Evolutionary conservation across 2,113 vertebrate genomes (phyloP).

Genomic region (Hemiscyllium ocellatum): DNA sequence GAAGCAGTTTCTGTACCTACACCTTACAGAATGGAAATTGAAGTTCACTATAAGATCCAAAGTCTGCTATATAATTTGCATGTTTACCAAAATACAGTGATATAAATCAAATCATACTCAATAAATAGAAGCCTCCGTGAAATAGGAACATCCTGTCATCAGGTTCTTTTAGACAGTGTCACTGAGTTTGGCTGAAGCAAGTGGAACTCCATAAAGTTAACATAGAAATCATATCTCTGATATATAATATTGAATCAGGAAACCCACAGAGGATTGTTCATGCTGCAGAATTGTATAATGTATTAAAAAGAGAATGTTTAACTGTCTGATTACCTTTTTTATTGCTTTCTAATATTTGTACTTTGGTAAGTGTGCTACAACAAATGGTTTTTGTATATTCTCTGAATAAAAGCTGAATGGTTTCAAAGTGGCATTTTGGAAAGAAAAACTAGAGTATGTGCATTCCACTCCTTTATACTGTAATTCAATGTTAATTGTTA

Average conservation of each 20-base stretch:
- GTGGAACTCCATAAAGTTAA: not conserved
- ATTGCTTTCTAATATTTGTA: not conserved
- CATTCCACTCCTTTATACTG: not conserved
- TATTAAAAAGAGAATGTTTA: not conserved
- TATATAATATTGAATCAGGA: not conserved
- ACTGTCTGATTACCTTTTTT: not conserved
- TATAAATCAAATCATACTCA: not conserved
- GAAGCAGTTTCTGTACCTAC: not conserved
- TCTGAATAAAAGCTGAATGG: not conserved
- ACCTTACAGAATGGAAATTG: not conserved
- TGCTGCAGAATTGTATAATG: not conserved
- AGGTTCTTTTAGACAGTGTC: not conserved
- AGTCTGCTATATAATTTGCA: not conserved
- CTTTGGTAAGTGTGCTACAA: not conserved
- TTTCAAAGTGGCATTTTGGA: not conserved
- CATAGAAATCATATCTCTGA: not conserved
- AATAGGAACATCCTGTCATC: not conserved
- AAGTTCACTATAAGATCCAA: not conserved
- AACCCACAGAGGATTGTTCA: not conserved
- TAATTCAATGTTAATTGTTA: not conserved
- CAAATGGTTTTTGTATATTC: not conserved
- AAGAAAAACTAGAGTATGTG: not conserved
- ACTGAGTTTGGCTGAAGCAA: not conserved
- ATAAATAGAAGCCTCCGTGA: not conserved
- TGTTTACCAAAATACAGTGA: not conserved